These are phyloP conservation scores for Lates japonicus DNA, from an alignment of 2,797 vertebrate species.

Conservation along the genomic window DNA sequence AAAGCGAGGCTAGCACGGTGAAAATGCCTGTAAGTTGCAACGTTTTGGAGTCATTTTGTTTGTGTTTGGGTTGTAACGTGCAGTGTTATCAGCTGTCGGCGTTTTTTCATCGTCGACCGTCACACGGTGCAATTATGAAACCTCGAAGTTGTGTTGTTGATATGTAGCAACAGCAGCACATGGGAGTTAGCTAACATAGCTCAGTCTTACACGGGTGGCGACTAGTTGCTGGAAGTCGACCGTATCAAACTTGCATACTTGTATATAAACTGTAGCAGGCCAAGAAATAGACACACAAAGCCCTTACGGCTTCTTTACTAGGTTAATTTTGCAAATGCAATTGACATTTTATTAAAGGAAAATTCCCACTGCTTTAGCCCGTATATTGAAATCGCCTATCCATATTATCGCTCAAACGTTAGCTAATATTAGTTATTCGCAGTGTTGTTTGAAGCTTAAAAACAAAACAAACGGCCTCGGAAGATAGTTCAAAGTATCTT, in stretches of 20 bases:
- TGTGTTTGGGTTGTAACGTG: not conserved
- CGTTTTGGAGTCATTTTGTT: not conserved
- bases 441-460: not conserved
- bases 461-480: accelerated
- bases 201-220: conserved; percentile 2
- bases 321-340: not conserved
- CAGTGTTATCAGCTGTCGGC: not conserved
- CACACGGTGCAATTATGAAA: not conserved
- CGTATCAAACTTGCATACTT: accelerated
- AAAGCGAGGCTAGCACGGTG: conserved; percentile 20
- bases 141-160: conserved; percentile 5
- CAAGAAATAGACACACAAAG: not conserved
- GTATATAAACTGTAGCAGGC: not conserved
- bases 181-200: conserved; percentile 56
- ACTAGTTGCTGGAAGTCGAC: conserved; percentile 56
- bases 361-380: not conserved
- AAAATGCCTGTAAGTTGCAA: conserved; percentile 83
- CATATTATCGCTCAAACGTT: not conserved
- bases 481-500: not conserved
- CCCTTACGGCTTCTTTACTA: not conserved
- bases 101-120: not conserved
- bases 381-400: too few relatives aligned
- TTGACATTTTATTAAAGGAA: not conserved
- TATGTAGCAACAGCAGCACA: conserved; percentile 33
- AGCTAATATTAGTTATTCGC: not conserved